Conservation (phyloP, 2,113 vertebrate species). For the Colius striatus region DNA sequence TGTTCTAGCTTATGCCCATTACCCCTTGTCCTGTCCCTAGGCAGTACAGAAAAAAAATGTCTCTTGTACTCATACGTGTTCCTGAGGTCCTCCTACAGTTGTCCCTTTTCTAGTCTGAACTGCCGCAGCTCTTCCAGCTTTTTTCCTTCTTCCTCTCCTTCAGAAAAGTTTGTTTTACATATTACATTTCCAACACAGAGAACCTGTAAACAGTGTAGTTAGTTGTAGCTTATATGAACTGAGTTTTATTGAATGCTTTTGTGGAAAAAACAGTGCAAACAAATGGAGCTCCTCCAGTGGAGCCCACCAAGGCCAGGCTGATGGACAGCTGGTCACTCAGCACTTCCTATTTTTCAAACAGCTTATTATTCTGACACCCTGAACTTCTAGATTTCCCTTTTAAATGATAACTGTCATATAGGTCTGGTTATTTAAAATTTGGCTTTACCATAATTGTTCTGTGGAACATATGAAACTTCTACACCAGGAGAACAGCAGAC, state of each 20-base stretch:
- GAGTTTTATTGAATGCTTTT: background rate
- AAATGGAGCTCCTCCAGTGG: rapidly evolving
- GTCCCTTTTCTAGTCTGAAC: too few relatives aligned
- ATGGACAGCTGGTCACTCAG: background rate
- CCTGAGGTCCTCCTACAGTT: too few relatives aligned
- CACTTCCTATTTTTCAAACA: background rate
- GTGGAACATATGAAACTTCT: background rate
- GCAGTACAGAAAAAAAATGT: too few relatives aligned
- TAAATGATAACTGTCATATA: background rate
- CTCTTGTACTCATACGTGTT: too few relatives aligned
- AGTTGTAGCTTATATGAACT: background rate
- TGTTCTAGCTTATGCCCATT: too few relatives aligned
- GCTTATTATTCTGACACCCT: background rate
- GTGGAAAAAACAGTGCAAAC: background rate
- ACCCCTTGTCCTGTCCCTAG: too few relatives aligned
- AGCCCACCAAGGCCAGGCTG: background rate
- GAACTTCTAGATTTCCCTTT: background rate
- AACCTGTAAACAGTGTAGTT: background rate
- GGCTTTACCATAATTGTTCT: background rate
- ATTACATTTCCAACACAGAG: background rate
- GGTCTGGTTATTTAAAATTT: background rate
- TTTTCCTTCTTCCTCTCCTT: background rate
- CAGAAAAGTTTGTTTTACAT: background rate
- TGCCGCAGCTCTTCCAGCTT: too few relatives aligned
- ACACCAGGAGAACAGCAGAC: conserved; percentile 21